phyloP scores from a whole-genome alignment of 2,797 vertebrate species.

The Malurus leucopterus region DNA sequence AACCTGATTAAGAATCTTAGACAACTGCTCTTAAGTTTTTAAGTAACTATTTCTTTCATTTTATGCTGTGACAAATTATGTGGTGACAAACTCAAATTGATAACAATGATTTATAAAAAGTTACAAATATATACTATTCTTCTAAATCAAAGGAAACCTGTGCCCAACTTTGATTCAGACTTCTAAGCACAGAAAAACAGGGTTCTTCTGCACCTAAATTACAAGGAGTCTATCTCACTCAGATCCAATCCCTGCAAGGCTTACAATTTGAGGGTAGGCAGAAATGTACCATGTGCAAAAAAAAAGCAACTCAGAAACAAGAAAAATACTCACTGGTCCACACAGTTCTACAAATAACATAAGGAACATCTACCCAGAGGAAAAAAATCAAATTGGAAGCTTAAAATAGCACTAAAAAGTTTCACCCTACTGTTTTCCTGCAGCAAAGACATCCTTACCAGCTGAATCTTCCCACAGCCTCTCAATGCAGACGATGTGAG shows the following conservation, averaged over 20 bases:
- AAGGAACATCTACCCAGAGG: not conserved
- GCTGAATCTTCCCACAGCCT: slow-evolving; percentile 94
- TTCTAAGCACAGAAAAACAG: not conserved
- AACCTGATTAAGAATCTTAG: not conserved
- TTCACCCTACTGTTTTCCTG: not conserved
- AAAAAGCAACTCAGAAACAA: not conserved
- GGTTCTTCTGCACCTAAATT: not conserved
- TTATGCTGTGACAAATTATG: fast-evolving
- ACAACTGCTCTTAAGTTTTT: not conserved
- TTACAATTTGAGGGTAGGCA: not conserved
- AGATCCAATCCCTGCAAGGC: not conserved
- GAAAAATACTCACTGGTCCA: not conserved
- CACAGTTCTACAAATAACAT: not conserved
- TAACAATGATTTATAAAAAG: not conserved
- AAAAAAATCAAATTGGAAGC: not conserved
- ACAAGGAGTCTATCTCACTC: not conserved
- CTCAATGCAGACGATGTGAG: slow-evolving; percentile 97
- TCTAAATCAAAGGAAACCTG: not conserved
- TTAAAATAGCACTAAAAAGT: not conserved
- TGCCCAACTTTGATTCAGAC: not conserved
- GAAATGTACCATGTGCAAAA: not conserved
- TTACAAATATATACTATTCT: not conserved
- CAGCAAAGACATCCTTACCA: slow-evolving; percentile 73
- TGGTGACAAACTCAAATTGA: not conserved
- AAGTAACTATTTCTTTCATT: not conserved